Evolutionary conservation across 2,888 invertebrate species (phyloP).

Genomic region (Agrotis exclamationis): DNA sequence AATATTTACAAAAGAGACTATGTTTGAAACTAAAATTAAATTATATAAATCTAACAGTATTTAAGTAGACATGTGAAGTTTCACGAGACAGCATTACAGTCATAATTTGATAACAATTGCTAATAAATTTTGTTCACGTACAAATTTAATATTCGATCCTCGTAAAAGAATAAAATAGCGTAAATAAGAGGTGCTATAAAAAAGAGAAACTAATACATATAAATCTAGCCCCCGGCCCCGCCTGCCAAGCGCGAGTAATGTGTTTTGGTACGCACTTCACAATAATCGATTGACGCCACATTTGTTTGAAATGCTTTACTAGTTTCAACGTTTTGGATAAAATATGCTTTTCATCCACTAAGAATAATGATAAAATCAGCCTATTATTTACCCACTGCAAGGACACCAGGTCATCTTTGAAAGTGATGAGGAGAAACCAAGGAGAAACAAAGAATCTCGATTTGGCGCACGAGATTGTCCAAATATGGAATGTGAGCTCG

Average conservation of each 20-base stretch:
- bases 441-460: too few species aligned
- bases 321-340: background rate
- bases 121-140: background rate
- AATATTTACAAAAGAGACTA: too few species aligned
- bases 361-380: background rate
- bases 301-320: slow-evolving; percentile 7
- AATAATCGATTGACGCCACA: slow-evolving; percentile 25
- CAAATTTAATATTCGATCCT: background rate
- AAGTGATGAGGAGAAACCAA: too few species aligned
- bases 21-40: too few species aligned
- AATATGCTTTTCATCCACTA: background rate
- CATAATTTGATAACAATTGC: background rate
- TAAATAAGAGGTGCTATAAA: background rate
- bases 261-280: slow-evolving; percentile 6
- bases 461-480: too few species aligned
- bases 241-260: background rate
- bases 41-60: too few species aligned
- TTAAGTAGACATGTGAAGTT: too few species aligned
- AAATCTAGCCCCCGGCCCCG: background rate
- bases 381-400: background rate
- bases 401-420: background rate
- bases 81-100: too few species aligned
- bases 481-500: too few species aligned
- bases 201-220: background rate
- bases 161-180: background rate